Percentiles rank a stretch among this genome's conserved stretches.
These are phyloP conservation scores for Anomalospiza imberbis DNA, from an alignment of 2,797 vertebrate genomes.

Conservation along the genomic window DNA sequence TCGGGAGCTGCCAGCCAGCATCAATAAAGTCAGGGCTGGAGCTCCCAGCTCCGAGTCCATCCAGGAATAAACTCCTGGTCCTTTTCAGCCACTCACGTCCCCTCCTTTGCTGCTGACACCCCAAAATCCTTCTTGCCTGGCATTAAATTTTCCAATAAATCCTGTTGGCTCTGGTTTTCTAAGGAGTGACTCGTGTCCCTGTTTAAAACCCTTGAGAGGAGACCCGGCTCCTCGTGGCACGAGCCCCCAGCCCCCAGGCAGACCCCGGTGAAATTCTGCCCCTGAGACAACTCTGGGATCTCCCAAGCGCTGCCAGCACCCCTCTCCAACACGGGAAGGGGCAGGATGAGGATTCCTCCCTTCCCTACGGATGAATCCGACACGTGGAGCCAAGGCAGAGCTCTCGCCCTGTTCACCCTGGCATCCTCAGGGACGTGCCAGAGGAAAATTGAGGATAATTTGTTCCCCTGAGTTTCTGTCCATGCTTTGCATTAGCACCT, in stretches of 20 bases:
- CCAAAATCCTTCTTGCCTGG: not conserved
- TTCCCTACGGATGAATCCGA: rapidly evolving
- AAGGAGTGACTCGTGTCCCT: conserved; percentile 50
- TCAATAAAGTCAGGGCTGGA: not conserved
- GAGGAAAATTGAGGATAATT: not conserved
- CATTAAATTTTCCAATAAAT: conserved; percentile 8
- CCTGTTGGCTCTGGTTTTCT: conserved; percentile 35
- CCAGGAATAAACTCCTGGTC: not conserved
- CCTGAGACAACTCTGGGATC: not conserved
- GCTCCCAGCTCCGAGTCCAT: not conserved
- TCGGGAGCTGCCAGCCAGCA: not conserved
- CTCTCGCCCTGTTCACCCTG: rapidly evolving
- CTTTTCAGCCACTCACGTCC: not conserved
- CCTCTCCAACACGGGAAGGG: rapidly evolving
- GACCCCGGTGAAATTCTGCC: not conserved
- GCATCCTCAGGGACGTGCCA: not conserved
- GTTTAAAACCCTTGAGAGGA: conserved; percentile 35
- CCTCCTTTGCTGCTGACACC: not conserved
- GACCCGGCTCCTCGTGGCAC: rapidly evolving
- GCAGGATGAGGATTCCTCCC: not conserved
- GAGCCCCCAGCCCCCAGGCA: not conserved
- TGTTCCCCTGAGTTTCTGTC: not conserved
- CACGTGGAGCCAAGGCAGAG: rapidly evolving
- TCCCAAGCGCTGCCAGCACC: rapidly evolving
- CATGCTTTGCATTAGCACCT: not conserved